Percentiles rank a stretch among this genome's conserved stretches.
Evolutionary conservation across 2,888 invertebrate genomes (phyloP).

Genomic region (Ochlodes sylvanus): DNA sequence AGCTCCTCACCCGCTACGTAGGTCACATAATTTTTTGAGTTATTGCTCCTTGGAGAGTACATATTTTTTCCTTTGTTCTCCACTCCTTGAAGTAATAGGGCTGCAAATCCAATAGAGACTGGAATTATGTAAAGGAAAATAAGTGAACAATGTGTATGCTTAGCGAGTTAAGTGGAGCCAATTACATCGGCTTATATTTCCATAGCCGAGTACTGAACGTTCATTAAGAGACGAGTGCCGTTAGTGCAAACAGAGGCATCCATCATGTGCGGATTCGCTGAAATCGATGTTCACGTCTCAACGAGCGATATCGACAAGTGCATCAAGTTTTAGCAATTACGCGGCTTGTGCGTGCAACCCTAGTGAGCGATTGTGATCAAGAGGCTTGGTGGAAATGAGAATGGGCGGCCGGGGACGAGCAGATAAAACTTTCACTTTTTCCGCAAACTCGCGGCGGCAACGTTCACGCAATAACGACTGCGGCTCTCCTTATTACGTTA

Average conservation of each 20-base stretch:
- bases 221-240: conserved; percentile 30
- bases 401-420: conserved; percentile 72
- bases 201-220: conserved; percentile 20
- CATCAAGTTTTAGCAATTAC: conserved; percentile 58
- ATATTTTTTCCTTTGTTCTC: conserved; percentile 68
- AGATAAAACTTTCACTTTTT: conserved; percentile 83
- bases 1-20: conserved; percentile 46
- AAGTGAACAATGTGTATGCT: conserved; percentile 6
- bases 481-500: conserved; percentile 70
- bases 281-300: conserved; percentile 37
- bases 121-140: not conserved
- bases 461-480: conserved; percentile 75
- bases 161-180: conserved; percentile 23
- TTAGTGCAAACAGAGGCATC: conserved; percentile 30
- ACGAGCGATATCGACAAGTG: conserved; percentile 45
- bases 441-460: conserved; percentile 72
- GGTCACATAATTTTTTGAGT: conserved; percentile 71
- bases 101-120: conserved; percentile 12
- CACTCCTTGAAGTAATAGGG: conserved; percentile 37
- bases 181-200: conserved; percentile 31
- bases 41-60: conserved; percentile 64
- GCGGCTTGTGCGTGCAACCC: conserved; percentile 48
- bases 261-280: conserved; percentile 31
- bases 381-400: conserved; percentile 75
- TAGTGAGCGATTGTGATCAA: conserved; percentile 69